Evolutionary conservation across 2,797 vertebrate genomes (phyloP), one percentile per base, ranked within the genome.

Genomic region (Dermochelys coriacea): DNA sequence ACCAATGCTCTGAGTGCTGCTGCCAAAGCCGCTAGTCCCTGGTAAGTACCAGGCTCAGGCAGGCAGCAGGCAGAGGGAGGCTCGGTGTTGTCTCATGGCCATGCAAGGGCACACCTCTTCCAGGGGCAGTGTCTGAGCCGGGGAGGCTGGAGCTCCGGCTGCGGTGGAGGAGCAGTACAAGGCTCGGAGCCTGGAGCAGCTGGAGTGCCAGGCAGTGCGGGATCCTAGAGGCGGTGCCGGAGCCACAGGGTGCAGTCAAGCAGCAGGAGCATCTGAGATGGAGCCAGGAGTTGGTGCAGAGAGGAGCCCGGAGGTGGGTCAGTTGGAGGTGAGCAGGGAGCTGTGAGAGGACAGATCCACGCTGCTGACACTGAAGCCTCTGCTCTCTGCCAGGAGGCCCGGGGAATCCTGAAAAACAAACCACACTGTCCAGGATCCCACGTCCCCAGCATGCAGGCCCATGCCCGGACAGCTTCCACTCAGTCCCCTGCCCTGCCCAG

Each of bases 321-420:
- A 95, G 45, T 95, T 96, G 95, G 98, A 97, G 88, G 98, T 98
- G 89, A 98, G 95, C 84, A 96, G 91, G 64, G 93, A 99, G 97
- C 99, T 99, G 96, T 98, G 98, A 54, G 98, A 98, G 95, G 99
- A 99, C 78, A 99, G 99, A 89, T 99, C 98, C 97, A 98, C 98
- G 18, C 98, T 99, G 98, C 99, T 99, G 98, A 99, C 99, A 96
- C 99, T 99, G 97, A 99, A 97, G 50, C 98, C 99, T 51, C 99
- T 98, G 77, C 98, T 99, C 87, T 98, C 98, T 5, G 97, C 98
- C 47, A 99, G 96, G 98, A 96, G 97, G 88, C 96, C 98, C 83
- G 98, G 98, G 37, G 97, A 98, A 82, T 93, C 98, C 99, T 99
- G 95, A 75, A 91, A 98, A 97, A 85, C 27, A 85, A 85, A 95